Base-by-base conservation (phyloP, 2,797 vertebrate species). In the Microcaecilia unicolor region DNA sequence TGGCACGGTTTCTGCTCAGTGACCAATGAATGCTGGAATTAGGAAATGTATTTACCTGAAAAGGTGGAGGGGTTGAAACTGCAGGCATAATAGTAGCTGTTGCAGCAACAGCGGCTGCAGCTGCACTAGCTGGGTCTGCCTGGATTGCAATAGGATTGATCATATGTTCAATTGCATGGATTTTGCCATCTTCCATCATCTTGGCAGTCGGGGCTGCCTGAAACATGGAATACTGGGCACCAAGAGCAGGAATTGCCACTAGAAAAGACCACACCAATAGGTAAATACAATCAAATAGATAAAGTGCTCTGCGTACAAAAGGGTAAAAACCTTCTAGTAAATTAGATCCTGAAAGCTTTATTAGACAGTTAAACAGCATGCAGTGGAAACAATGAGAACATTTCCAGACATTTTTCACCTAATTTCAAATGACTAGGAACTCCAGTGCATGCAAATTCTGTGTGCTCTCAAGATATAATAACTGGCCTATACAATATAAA, bases 21-120 rank as follows among this genome's bases (percentile, higher is more conserved):
- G n/a, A n/a, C n/a, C n/a, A n/a, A n/a, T n/a, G n/a, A n/a, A n/a
- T n/a, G n/a, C n/a, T n/a, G n/a, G n/a, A n/a, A n/a, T n/a, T n/a
- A n/a, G n/a, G n/a, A n/a, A n/a, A n/a, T n/a, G n/a, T n/a, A n/a
- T 39, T 48, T 60, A 98, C 96, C 92, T 99, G 94, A 69, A 90
- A 99, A 15, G 96, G 93, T 7, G 94, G 96, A 4, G 96, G 96
- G 0, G 94, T 97, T 5, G 96, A 94, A 40, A 93, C 96, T 0
- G 92, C 45, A 0, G 96, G 96, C 17, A 98, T 83, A 60, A 94
- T 83, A 0, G 77, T 70, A 0, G 80, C 72, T 0, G 77, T 74
- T 0, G 77, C 76, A 0, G 64, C 70, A 0, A 83, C 76, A 0
- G 78, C 74, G 0, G 82, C 82, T 0, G 85, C 69, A 1, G 77